Conservation (phyloP, 53 echinoderm and acorn worm genomes). For the Echinarachnius parma region DNA sequence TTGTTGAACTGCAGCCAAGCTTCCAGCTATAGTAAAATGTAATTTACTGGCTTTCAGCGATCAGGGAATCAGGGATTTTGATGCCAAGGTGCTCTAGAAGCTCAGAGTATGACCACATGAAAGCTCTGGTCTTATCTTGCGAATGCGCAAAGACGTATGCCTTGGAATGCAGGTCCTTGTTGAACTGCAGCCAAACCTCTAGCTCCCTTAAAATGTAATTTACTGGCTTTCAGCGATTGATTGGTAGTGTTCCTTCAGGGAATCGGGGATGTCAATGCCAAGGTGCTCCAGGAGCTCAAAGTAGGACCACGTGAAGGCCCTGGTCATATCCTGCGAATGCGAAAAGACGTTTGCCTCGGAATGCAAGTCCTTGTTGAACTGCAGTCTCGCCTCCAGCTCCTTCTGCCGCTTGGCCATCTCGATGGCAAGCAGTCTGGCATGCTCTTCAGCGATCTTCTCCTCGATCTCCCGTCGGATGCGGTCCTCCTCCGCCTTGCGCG, state of each 20-base stretch:
- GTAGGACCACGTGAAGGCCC: constrained; percentile 95
- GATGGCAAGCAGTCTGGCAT: constrained; percentile 71
- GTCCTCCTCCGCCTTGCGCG: constrained; percentile 69
- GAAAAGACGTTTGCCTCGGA: constrained; percentile 82
- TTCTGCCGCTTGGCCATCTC: constrained; percentile 79
- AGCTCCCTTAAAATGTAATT: too few species aligned
- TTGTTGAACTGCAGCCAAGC: constrained; percentile 75
- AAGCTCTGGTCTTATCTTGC: constrained; percentile 83
- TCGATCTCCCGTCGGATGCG: constrained; percentile 75
- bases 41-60: constrained; percentile 60
- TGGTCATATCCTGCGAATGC: constrained; percentile 88
- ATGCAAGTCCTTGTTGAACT: constrained; percentile 83
- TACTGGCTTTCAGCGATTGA: constrained; percentile 41
- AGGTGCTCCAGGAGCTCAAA: constrained; percentile 91
- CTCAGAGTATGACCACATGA: constrained; percentile 97
- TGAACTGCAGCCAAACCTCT: constrained; percentile 77
- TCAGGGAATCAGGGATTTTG: constrained; percentile 68
- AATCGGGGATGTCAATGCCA: constrained; percentile 75
- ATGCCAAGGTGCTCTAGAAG: constrained; percentile 90
- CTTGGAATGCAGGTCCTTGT: constrained; percentile 85
- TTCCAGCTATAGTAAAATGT: too few species aligned
- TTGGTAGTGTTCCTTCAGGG: constrained; percentile 67
- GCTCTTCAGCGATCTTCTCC: constrained; percentile 76
- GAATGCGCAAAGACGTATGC: constrained; percentile 78
- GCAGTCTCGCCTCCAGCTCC: constrained; percentile 75